Percentiles rank a stretch among this genome's conserved stretches.
Evolutionary conservation across 2,888 invertebrate genomes (phyloP).

Genomic region (Anaspis maculata): DNA sequence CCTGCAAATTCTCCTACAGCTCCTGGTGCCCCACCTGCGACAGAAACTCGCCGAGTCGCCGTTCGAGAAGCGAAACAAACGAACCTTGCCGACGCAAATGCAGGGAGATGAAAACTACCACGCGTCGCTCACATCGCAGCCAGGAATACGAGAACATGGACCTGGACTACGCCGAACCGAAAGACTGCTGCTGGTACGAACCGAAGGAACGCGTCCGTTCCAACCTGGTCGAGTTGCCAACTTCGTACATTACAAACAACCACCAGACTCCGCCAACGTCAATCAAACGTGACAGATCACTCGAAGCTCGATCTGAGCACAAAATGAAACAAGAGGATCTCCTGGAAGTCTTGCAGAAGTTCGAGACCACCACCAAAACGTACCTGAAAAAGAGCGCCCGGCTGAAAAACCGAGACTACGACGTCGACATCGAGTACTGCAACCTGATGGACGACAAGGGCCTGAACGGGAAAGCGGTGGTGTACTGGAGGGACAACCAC

Average conservation of each 20-base stretch:
- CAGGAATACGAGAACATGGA: conserved; percentile 39
- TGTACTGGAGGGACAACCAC: too few species aligned
- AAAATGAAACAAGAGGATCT: conserved; percentile 11
- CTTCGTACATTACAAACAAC: conserved; percentile 40
- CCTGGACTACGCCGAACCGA: conserved; percentile 33
- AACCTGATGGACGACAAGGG: too few species aligned
- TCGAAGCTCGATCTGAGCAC: conserved; percentile 23
- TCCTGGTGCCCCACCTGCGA: conserved; percentile 41
- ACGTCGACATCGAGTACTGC: too few species aligned
- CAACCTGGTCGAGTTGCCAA: conserved; percentile 36
- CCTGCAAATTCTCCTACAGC: conserved; percentile 33
- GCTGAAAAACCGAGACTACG: too few species aligned
- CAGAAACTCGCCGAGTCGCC: conserved; percentile 32
- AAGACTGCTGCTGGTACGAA: conserved; percentile 22
- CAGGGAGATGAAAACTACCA: conserved; percentile 35
- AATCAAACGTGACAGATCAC: conserved; percentile 22
- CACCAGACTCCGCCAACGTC: conserved; percentile 30
- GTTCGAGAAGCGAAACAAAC: conserved; percentile 37
- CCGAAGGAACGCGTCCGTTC: conserved; percentile 23
- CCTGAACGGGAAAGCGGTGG: too few species aligned
- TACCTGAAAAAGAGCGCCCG: too few species aligned
- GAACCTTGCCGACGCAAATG: conserved; percentile 34
- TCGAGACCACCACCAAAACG: too few species aligned
- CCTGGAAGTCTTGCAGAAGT: conserved; percentile 4
- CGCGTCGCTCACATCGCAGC: conserved; percentile 23